These are phyloP conservation scores for Parasteatoda lunata DNA, from an alignment of 2,888 invertebrate species.

Conservation along the genomic window DNA sequence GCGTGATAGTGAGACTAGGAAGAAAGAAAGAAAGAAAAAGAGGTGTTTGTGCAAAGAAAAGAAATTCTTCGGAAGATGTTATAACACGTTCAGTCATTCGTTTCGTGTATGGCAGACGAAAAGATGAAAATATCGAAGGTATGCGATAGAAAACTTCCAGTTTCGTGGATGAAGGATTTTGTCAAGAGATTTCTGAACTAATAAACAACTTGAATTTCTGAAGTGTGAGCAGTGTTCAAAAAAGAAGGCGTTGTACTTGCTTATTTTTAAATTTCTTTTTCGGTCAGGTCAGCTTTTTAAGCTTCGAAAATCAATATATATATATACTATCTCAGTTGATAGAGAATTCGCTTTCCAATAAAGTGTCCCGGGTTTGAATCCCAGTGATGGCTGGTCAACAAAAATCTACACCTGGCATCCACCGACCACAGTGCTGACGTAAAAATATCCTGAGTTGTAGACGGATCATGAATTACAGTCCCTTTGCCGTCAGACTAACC, in stretches of 20 bases:
- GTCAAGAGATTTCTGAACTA: slow-evolving; percentile 33
- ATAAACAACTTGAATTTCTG: slow-evolving; percentile 29
- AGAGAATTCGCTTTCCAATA: too few species aligned
- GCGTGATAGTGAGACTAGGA: not conserved
- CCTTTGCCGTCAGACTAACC: too few species aligned
- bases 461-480: too few species aligned
- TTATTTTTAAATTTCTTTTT: too few species aligned
- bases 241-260: not conserved
- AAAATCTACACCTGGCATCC: too few species aligned
- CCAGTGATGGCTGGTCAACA: too few species aligned
- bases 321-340: too few species aligned
- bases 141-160: not conserved
- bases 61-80: slow-evolving; percentile 21
- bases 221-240: slow-evolving; percentile 31
- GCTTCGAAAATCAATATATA: too few species aligned
- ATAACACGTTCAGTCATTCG: slow-evolving; percentile 11
- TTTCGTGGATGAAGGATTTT: not conserved
- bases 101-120: not conserved
- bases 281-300: too few species aligned
- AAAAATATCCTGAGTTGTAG: too few species aligned
- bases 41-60: slow-evolving; percentile 17
- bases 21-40: slow-evolving; percentile 4
- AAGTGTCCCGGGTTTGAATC: too few species aligned
- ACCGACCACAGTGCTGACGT: too few species aligned
- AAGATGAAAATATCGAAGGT: slow-evolving; percentile 8